A percentile compares a stretch with the other conserved stretches of the same genome.
These are phyloP conservation scores for Connochaetes taurinus DNA, from an alignment of 2,113 vertebrate species.

Conservation along the genomic window DNA sequence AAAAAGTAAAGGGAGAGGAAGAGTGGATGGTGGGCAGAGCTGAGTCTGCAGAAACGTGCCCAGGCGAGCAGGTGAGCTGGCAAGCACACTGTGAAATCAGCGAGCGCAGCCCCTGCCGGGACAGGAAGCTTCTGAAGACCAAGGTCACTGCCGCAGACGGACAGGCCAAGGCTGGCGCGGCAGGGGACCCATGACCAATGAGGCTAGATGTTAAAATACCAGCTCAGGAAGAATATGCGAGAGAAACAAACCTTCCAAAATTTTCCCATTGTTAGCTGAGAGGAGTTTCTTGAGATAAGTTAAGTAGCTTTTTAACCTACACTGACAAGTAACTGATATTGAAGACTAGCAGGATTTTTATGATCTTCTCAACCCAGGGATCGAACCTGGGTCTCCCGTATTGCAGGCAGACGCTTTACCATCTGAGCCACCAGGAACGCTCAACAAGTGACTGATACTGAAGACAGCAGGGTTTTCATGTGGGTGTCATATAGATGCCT, in stretches of 20 bases:
- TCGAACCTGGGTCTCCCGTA: too few species aligned
- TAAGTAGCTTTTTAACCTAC: not conserved
- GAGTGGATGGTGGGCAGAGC: accelerated
- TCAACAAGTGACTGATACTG: not conserved
- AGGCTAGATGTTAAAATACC: not conserved
- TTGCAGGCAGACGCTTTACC: too few species aligned
- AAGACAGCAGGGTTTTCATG: not conserved
- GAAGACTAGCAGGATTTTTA: not conserved
- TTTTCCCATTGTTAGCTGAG: not conserved
- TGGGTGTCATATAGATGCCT: not conserved
- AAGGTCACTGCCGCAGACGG: not conserved
- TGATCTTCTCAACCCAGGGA: too few species aligned
- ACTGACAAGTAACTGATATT: not conserved
- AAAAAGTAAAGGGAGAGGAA: not conserved
- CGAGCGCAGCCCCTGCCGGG: not conserved
- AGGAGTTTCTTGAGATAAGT: not conserved
- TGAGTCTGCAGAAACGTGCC: not conserved
- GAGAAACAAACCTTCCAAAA: not conserved
- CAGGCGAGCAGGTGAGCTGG: not conserved
- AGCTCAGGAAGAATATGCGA: not conserved
- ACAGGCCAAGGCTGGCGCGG: not conserved
- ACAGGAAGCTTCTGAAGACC: not conserved
- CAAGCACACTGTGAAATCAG: not conserved
- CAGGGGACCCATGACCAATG: not conserved
- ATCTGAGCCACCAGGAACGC: too few species aligned